Percentiles rank a stretch among this genome's conserved stretches.
Conservation (phyloP, 1,140 invertebrate genomes). For the Cepaea nemoralis region DNA sequence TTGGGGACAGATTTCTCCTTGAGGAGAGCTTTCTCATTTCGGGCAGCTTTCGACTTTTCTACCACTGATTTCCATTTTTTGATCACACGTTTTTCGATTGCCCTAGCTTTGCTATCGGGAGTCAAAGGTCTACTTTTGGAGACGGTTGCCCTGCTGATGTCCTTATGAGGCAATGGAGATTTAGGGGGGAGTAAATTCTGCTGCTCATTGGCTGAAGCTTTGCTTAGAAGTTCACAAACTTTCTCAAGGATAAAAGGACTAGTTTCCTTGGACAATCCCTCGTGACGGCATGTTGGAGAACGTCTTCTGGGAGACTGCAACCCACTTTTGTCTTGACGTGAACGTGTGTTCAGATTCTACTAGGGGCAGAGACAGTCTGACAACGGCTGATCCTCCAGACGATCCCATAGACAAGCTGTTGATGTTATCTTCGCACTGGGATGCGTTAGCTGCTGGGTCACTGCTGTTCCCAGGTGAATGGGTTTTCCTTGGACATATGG, state of each 20-base stretch:
- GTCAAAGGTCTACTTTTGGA: neutral
- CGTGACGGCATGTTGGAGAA: neutral
- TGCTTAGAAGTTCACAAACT: conserved; percentile 32
- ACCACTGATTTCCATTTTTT: conserved; percentile 39
- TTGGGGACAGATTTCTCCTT: conserved; percentile 32
- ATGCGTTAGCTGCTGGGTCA: no score
- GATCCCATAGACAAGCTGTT: no score
- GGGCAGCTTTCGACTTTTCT: conserved; percentile 18
- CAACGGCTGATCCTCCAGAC: neutral
- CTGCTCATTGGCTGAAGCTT: conserved; percentile 2
- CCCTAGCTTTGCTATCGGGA: neutral
- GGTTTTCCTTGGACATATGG: no score
- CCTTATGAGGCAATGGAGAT: neutral
- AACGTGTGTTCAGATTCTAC: neutral
- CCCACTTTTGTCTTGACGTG: neutral
- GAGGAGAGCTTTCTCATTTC: neutral
- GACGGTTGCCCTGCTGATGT: neutral
- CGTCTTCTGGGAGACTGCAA: neutral
- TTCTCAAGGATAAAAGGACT: conserved; percentile 26
- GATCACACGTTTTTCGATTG: neutral
- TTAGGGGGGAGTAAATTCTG: neutral
- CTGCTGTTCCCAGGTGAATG: no score
- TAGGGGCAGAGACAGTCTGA: neutral
- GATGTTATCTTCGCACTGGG: no score
- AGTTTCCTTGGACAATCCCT: conserved; percentile 4